Evolutionary conservation across 1,140 invertebrate species (phyloP), one percentile per base, ranked within the genome.

Genomic region (Sitophilus oryzae): DNA sequence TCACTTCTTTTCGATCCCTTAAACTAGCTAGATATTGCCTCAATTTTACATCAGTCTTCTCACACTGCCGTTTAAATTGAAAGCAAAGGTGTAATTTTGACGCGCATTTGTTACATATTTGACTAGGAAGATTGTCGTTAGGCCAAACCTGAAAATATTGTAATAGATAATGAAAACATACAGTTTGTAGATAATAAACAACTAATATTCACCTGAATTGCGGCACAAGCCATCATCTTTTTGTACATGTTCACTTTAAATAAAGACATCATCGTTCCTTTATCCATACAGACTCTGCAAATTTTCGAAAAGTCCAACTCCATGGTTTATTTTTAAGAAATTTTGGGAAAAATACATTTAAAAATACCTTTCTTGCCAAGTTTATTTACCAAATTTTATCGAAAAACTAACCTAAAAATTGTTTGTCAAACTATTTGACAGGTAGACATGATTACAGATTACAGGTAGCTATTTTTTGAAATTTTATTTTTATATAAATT

Each of bases 91-190:
- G 71, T 43, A 74, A 56, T 54, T 72, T 73, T 9, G 71, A 68
- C n/a, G 66, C 64, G 59, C 73, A 74, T 56, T 69, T 72, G 44
- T 71, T 69, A 53, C 73, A 74, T 15, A 74, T 73, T 60, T 74
- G 73, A 15, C 62, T 57, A 16, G 73, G 73, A 16, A 74, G 49
- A 19, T 69, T 68, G 61, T 74, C 73, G 62, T 73, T 72, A 58
- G 68, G 72, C 72, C 73, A 74, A 22, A 73, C 73, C 73, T 74
- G 40, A 54, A 49, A 62, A 49, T 2, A 59, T 40, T 14, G 16
- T 16, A 48, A 34, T 30, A 15, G 6, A 43, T 21, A 19, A 25
- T 37, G 4, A 20, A 20, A 49, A 37, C 35, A 46, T 15, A 15
- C 18, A n/a, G n/a, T n/a, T n/a, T n/a, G n/a, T n/a, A n/a, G n/a